phyloP scores from a whole-genome alignment of 2,888 invertebrate species.

The Cryptocephalus primarius region DNA sequence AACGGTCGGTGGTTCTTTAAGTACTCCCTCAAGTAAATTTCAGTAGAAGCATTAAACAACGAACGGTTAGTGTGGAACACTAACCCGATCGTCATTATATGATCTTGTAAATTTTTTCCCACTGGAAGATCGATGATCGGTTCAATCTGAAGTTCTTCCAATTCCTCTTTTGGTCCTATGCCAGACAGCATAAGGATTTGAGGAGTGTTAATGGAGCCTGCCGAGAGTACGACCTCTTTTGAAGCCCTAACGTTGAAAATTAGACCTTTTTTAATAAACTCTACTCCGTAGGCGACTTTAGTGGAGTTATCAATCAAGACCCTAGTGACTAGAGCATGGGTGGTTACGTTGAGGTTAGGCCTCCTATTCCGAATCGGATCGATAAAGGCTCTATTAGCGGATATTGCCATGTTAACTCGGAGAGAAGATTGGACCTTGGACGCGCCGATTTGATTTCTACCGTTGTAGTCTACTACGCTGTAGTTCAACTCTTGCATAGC shows the following conservation, averaged over 20 bases:
- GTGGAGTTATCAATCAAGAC: slow-evolving; percentile 57
- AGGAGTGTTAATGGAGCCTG: too few relatives aligned
- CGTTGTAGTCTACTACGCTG: slow-evolving; percentile 66
- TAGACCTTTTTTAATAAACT: slow-evolving; percentile 58
- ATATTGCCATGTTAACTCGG: slow-evolving; percentile 63
- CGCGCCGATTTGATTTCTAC: slow-evolving; percentile 33
- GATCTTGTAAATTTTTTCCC: not conserved
- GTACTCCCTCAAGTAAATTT: slow-evolving; percentile 1
- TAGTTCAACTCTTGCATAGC: slow-evolving; percentile 67
- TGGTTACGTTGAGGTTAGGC: slow-evolving; percentile 63
- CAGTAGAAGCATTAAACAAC: slow-evolving; percentile 3
- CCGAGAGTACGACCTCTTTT: too few relatives aligned
- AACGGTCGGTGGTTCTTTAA: too few relatives aligned
- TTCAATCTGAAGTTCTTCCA: slow-evolving; percentile 15
- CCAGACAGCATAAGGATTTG: too few relatives aligned
- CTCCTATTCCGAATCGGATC: slow-evolving; percentile 41
- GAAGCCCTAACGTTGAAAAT: too few relatives aligned
- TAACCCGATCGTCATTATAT: not conserved
- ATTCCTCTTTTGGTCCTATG: too few relatives aligned
- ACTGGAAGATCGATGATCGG: not conserved
- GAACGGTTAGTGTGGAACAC: slow-evolving; percentile 5
- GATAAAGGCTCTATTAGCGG: slow-evolving; percentile 22
- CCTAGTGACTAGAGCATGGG: slow-evolving; percentile 63
- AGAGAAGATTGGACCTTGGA: slow-evolving; percentile 55
- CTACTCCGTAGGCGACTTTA: slow-evolving; percentile 60